Base-by-base conservation (phyloP, 2,797 vertebrate species). In the Onychomys torridus region DNA sequence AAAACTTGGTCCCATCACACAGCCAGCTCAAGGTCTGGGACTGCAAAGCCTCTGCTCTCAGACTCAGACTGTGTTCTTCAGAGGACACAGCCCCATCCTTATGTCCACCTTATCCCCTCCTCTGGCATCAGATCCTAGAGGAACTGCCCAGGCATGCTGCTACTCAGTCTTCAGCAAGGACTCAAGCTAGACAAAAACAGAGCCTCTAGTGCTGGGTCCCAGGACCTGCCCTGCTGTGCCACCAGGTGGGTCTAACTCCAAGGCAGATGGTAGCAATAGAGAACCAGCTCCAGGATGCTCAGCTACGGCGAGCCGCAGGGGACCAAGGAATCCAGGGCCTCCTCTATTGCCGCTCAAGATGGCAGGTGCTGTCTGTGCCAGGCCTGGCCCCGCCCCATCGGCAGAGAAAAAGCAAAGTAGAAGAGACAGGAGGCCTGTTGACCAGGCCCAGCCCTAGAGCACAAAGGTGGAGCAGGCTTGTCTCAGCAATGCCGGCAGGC, bases 131-230 rank as follows among this genome's bases (percentile, higher is more conserved):
- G 7, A 49, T 8, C 32, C 0, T 10, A 13, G 8, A 17, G 17
- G 10, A 2, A 61, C 1, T 61, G 3, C 16, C n/a, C 3, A 4
- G 52, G 6, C 16, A 21, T 19, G 4, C 52, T 6, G 10, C 13
- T 14, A 21, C 6, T 67, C 43, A 34, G 43, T 2, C 21, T 43
- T 61, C 46, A 34, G 29, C 21, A 3, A 13, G 27, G 57, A 52
- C 65, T 23, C 40, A 3, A 25, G 73, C 37, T 67, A 11, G 34
- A 1, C 4, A 23, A 32, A 52, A 27, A 1, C 55, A n/a, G 40
- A 57, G 32, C 25, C 16, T 73, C 23, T 21, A 32, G 25, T 2
- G 7, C 3, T 10, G 14, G 55, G 57, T 2, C 43, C 71, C 19
- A 27, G 14, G 34, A 57, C 65, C 49, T 19, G 55, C 11, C 3